Evolutionary conservation across 92 coral and sea anemone genomes (phyloP).

Genomic region (Galaxea fascicularis): DNA sequence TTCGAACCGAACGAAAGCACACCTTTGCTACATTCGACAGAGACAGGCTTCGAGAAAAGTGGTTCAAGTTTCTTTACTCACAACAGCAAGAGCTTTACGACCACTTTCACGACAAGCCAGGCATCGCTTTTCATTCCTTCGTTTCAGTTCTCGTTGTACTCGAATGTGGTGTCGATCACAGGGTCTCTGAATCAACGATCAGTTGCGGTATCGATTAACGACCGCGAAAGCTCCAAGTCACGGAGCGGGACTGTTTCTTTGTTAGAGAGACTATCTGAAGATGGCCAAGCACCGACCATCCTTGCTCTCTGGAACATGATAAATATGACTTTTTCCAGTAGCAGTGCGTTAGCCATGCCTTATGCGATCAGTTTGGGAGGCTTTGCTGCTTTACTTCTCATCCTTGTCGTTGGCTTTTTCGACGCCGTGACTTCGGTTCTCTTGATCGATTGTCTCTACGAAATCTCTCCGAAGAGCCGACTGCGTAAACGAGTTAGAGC

Average conservation of each 20-base stretch:
- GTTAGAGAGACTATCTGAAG: conserved; percentile 73
- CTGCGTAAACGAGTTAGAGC: conserved; percentile 79
- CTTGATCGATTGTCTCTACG: conserved; percentile 82
- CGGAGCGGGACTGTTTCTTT: conserved; percentile 65
- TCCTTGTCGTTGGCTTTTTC: conserved; percentile 69
- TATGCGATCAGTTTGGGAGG: conserved; percentile 83
- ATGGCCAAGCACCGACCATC: conserved; percentile 80
- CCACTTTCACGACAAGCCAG: conserved; percentile 77
- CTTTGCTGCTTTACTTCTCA: conserved; percentile 58
- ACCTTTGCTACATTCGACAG: conserved; percentile 69
- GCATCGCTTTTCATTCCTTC: conserved; percentile 92
- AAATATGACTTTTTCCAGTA: conserved; percentile 78
- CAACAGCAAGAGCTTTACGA: conserved; percentile 60
- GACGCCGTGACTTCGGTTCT: conserved; percentile 66
- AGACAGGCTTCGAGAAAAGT: conserved; percentile 52
- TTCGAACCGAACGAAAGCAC: conserved; percentile 59
- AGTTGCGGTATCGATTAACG: conserved; percentile 29
- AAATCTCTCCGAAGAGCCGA: conserved; percentile 80
- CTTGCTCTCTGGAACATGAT: conserved; percentile 86
- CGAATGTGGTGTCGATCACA: conserved; percentile 58
- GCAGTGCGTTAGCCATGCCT: conserved; percentile 80
- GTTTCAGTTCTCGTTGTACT: conserved; percentile 85
- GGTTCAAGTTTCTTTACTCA: conserved; percentile 48
- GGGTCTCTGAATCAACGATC: conserved; percentile 36
- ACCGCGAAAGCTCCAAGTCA: conserved; percentile 14